Evolutionary conservation across 1,140 invertebrate species (phyloP), one percentile per base, ranked within the genome.

Genomic region (Tetragnatha versicolor): DNA sequence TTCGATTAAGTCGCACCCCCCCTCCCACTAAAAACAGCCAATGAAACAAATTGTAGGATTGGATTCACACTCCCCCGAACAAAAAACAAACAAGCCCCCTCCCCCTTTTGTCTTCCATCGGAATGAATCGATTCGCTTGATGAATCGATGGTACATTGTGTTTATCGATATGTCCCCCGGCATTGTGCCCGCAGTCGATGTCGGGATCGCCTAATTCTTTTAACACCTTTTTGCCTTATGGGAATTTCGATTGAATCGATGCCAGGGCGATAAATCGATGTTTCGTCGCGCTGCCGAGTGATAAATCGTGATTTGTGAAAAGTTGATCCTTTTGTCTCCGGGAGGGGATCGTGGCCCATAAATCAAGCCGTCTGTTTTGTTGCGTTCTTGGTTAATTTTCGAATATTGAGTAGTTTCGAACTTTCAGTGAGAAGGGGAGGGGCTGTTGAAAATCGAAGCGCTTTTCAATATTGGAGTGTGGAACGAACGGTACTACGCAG

Each of bases 211-310:
- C 60, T 77, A 77, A 77, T 77, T 77, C 73, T 77, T 77, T 77
- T 77, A 77, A 77, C 73, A 77, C 73, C 73, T 77, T 77, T 77
- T 77, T 77, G 73, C 73, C 73, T 77, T 77, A 77, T 77, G 73
- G 73, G 73, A 77, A 65, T 63, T 77, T 77, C 73, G 73, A 77
- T 77, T 77, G 66, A 66, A 77, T 77, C 73, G 73, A 77, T 77
- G n/a, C 63, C 29, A 22, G 3, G 2, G 14, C 60, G 39, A 77
- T 77, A 61, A 77, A 77, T 77, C 73, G 73, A 77, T 77, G 73
- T 14, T 29, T n/a, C n/a, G n/a, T 66, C 20, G 7, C 12, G 17
- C 35, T 55, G 27, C 49, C 25, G 20, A 17, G 27, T 77, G 73
- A 77, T 77, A 65, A 77, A 77, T 77, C 27, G 61, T 25, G 29